Conservation (phyloP, 1,140 invertebrate genomes). For the Archivesica marissinica region DNA sequence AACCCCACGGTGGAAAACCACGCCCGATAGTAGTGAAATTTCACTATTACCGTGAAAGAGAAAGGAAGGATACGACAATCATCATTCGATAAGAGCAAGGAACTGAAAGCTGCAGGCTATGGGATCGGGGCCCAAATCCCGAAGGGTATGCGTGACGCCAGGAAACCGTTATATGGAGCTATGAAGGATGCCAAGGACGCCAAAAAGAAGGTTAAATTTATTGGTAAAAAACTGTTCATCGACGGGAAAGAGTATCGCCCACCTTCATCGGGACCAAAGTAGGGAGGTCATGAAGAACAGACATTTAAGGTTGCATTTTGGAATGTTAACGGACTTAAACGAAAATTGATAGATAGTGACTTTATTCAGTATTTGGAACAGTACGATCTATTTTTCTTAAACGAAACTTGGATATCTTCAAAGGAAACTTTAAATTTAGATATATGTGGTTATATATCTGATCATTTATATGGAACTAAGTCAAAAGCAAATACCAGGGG, state of each 20-base stretch:
- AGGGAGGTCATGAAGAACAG: background rate
- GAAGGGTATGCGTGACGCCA: background rate
- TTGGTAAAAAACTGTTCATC: constrained; percentile 17
- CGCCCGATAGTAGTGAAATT: background rate
- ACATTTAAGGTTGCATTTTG: background rate
- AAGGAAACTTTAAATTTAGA: constrained; percentile 18
- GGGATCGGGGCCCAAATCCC: constrained; percentile 33
- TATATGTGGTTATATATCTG: background rate
- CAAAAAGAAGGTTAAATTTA: constrained; percentile 4
- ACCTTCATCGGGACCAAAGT: background rate
- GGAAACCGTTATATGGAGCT: no score
- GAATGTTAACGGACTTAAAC: constrained; percentile 22
- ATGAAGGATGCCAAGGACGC: constrained; percentile 7
- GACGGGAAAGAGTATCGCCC: background rate
- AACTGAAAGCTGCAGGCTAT: constrained; percentile 9
- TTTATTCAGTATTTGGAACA: constrained; percentile 18
- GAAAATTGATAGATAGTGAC: constrained; percentile 7
- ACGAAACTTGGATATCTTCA: constrained; percentile 11
- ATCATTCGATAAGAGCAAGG: background rate
- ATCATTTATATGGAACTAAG: constrained; percentile 18
- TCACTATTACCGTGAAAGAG: no score
- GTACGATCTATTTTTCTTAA: background rate
- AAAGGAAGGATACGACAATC: background rate
- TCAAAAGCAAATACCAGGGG: background rate
- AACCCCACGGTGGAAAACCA: background rate